Base-by-base conservation (phyloP, 2,797 vertebrate species). In the Siniperca undulata region DNA sequence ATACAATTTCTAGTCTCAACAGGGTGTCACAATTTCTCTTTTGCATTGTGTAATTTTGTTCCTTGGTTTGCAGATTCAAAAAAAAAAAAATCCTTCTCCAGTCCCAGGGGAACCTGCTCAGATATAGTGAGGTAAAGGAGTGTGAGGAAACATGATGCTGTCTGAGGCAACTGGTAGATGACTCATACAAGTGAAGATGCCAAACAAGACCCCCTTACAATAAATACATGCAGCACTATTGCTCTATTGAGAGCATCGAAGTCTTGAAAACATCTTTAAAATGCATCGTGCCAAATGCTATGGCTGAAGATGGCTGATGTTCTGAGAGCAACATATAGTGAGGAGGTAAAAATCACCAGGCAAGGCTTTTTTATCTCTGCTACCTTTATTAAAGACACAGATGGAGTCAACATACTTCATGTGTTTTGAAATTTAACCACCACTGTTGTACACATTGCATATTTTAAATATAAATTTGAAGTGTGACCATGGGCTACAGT, bases 131-230 rank as follows among this genome's bases (percentile, higher is more conserved):
- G 74, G 62, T 75, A 64, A 82, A 85, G 48, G 22, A 87, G 72
- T 81, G 30, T 76, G 77, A 87, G 74, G 70, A 82, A 83, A 81
- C 65, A 53, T 42, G 52, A 77, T 17, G 66, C 27, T 62, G 68
- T 79, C 78, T 79, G 82, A 81, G 80, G 81, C 71, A 56, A 82
- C 73, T 36, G 75, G 75, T 66, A 69, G 73, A 83, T 88, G 86
- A 90, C 46, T 91, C 86, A 88, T 67, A 62, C 55, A 83, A 71
- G 71, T 50, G 70, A 52, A 11, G 73, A 77, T 46, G 69, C 68
- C 67, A 44, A 83, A 85, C 70, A 82, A 76, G 62, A 84, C 74
- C 50, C 48, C 67, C 42, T 74, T 71, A 64, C 76, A 83, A 88
- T 82, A 82, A 71, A 84, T 50, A 71, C 24, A 77, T 69, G 76